Evolutionary conservation across 2,797 vertebrate species (phyloP), one percentile per base, ranked within the genome.

Genomic region (Molossus molossus): DNA sequence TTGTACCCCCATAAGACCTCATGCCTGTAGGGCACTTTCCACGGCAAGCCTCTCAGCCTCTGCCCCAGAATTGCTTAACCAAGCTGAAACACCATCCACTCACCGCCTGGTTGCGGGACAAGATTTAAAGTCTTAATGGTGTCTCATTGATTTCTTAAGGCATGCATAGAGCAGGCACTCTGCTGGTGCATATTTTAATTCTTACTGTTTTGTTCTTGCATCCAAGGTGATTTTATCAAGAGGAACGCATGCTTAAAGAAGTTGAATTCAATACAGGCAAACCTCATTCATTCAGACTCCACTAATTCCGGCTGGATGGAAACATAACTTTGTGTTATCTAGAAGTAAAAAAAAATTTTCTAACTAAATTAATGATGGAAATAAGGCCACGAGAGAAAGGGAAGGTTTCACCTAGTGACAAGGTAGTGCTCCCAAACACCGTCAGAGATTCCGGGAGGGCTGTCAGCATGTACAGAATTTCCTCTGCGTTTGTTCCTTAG

Each of bases 51-150:
- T 18, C 21, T 29, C 40, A 95, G 5, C 2, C 10, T 18, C 21
- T 29, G 5, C 40, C 55, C 29, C 60, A 69, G 48, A 95, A 77
- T 84, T 94, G 57, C 93, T 95, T 88, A 81, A 64, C 50, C 76
- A 87, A 77, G n/a, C 81, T 81, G 88, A 81, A 93, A 87, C 23
- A 80, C 13, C 65, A 79, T 73, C 60, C 58, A 81, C 64, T 81
- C 60, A 55, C 50, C 53, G 92, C n/a, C 50, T 85, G 21, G 50
- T 96, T 87, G 69, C 1, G 15, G 77, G 70, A 57, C 37, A 55
- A 90, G 94, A 96, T 93, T 96, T 96, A 93, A 94, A 94, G 64
- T 67, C 83, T 72, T 94, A 77, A 55, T 93, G 93, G 86, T 83
- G 27, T 84, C 57, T 95, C 73, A 96, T 93, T 87, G 89, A 96